Evolutionary conservation across 2,797 vertebrate species (phyloP).

Genomic region (Darevskia nairensis): DNA sequence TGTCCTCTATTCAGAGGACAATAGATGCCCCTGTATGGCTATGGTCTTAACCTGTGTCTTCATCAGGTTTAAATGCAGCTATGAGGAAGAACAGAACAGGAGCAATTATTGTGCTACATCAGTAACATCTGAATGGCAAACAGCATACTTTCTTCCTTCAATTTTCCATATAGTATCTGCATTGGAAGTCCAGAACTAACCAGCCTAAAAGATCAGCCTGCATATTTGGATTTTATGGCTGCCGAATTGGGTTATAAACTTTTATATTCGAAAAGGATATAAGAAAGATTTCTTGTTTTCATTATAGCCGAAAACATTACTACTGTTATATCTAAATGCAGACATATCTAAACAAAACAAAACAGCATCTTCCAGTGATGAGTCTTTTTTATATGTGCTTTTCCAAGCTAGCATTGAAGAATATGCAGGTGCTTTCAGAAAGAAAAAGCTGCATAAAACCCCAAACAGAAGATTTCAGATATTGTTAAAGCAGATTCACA

Average conservation of each 20-base stretch:
- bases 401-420: constrained; percentile 60
- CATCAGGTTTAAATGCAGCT: not conserved
- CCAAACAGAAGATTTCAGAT: constrained; percentile 52
- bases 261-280: constrained; percentile 13
- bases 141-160: not conserved
- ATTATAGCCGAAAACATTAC: constrained; percentile 4
- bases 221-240: constrained; percentile 7
- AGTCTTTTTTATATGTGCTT: constrained; percentile 54
- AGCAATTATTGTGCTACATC: not conserved
- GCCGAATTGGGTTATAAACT: not conserved
- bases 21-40: not conserved
- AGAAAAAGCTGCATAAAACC: constrained; percentile 45
- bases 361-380: constrained; percentile 37
- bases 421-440: constrained; percentile 46
- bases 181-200: not conserved
- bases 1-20: not conserved
- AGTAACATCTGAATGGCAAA: not conserved
- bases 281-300: constrained; percentile 40
- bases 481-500: constrained; percentile 37
- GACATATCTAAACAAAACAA: not conserved
- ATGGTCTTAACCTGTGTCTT: not conserved
- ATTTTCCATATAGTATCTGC: not conserved
- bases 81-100: not conserved
- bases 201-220: not conserved
- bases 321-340: not conserved